These are phyloP conservation scores for Drosophila lowei DNA, from an alignment of 1,140 invertebrate species.

Conservation along the genomic window DNA sequence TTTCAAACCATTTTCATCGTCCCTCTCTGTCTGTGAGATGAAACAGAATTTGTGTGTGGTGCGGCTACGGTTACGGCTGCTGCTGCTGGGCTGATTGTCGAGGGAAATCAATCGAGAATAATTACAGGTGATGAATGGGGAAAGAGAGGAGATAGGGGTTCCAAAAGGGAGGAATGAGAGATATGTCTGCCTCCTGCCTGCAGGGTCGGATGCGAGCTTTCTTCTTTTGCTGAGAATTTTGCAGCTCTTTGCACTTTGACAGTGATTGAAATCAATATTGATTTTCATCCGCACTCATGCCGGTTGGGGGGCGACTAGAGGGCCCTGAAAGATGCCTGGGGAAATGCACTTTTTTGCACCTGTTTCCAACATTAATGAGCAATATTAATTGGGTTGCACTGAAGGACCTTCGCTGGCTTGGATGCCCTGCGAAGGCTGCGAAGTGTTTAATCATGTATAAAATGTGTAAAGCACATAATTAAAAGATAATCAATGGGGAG, in stretches of 20 bases:
- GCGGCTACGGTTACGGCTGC: too few species aligned
- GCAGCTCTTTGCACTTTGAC: constrained; percentile 60
- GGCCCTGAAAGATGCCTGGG: constrained; percentile 3
- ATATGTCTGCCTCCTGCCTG: constrained; percentile 24
- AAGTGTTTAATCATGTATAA: constrained; percentile 40
- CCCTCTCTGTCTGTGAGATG: constrained; percentile 4
- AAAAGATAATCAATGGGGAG: constrained; percentile 8
- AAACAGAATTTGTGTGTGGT: constrained; percentile 25
- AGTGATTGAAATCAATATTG: constrained; percentile 70
- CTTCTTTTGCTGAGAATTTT: constrained; percentile 31
- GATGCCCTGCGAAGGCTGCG: not conserved
- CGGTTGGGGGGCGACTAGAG: not conserved
- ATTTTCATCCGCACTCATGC: constrained; percentile 41
- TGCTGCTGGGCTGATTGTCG: constrained; percentile 17
- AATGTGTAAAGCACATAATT: constrained; percentile 8
- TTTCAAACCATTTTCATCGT: constrained; percentile 28
- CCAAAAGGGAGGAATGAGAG: constrained; percentile 3
- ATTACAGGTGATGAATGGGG: constrained; percentile 56
- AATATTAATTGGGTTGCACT: constrained; percentile 56
- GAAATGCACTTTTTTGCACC: constrained; percentile 54
- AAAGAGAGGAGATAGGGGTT: too few species aligned
- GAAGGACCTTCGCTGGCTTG: not conserved
- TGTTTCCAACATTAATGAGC: constrained; percentile 46
- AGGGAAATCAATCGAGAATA: constrained; percentile 71
- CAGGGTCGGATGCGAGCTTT: constrained; percentile 27